Base-by-base conservation (phyloP, 1,140 invertebrate genomes). In the Sarcophaga peregrina region DNA sequence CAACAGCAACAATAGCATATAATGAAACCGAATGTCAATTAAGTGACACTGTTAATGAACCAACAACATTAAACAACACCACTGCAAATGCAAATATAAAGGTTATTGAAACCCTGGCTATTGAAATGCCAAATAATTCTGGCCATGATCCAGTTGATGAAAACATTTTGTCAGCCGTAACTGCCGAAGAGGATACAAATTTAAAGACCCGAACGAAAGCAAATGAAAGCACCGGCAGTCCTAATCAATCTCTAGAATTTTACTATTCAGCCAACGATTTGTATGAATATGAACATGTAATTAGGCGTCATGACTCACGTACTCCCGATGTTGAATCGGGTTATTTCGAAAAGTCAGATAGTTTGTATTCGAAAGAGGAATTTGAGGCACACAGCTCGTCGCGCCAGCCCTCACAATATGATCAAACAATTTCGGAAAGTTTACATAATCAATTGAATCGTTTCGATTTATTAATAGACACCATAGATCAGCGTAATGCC, bases 241-340 rank as follows among this genome's bases (percentile, higher is more conserved):
- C 89, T 15, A 88, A 88, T n/a, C 88, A 89, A 45, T 89, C 88
- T 17, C 84, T 88, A 8, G 88, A 89, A 62, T 89, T 87, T 81
- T 89, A 87, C 75, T 89, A 89, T 47, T 89, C 88, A 1, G 88
- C 88, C 8, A 88, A 89, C 84, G 88, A 89, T 86, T 85, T 89
- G 8, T 85, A 89, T 11, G 88, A 89, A 72, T 89, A 88, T 52
- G 88, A 88, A 0, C 86, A 89, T 45, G 85, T 88, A 84, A 52
- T 89, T 9, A 84, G 85, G 8, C 81, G 85, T 7, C 85, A 87
- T 72, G 86, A 87, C n/a, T 17, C 74, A 8, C 85, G 86, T 45
- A 89, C 88, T 4, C 88, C 88, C 10, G 88, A 89, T 17, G 87
- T 89, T 4, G 88, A 89, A 50, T 89, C 88, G 0, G 88, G 88